A percentile compares a stretch with the other conserved stretches of the same genome.
These are phyloP conservation scores for Meloe dianella DNA, from an alignment of 2,888 invertebrate species.

Conservation along the genomic window DNA sequence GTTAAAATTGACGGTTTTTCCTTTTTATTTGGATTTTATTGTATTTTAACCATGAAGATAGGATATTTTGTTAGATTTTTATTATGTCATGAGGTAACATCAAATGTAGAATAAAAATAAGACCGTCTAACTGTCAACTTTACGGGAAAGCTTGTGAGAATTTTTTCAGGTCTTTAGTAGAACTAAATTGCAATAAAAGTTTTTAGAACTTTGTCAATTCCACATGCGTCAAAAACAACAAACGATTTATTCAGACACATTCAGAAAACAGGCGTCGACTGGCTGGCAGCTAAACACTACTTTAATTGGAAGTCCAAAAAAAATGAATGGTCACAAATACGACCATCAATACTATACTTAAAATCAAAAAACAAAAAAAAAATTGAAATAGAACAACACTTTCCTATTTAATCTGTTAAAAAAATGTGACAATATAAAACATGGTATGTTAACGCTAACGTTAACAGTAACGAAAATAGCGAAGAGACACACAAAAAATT, in stretches of 20 bases:
- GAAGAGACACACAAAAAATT: too few species aligned
- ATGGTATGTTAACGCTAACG: background rate
- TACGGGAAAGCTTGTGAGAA: background rate
- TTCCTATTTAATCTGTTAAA: background rate
- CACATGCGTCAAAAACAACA: slow-evolving; percentile 6
- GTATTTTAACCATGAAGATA: background rate
- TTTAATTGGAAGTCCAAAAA: background rate
- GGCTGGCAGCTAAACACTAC: background rate
- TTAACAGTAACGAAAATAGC: background rate
- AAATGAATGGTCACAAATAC: background rate
- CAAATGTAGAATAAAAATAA: background rate
- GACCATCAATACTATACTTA: background rate
- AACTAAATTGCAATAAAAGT: slow-evolving; percentile 10
- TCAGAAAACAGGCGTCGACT: background rate
- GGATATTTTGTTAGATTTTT: background rate
- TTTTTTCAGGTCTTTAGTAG: slow-evolving; percentile 4
- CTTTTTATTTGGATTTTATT: background rate
- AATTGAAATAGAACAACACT: background rate
- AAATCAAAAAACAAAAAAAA: too few species aligned
- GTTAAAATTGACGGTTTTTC: background rate
- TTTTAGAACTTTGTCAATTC: slow-evolving; percentile 8
- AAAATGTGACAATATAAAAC: background rate
- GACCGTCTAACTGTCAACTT: background rate
- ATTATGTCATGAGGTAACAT: background rate
- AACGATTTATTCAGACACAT: slow-evolving; percentile 1